Percentiles rank a stretch among this genome's conserved stretches.
phyloP scores from a whole-genome alignment of 64 coral and sea anemone species.

The Pocillopora damicornis region DNA sequence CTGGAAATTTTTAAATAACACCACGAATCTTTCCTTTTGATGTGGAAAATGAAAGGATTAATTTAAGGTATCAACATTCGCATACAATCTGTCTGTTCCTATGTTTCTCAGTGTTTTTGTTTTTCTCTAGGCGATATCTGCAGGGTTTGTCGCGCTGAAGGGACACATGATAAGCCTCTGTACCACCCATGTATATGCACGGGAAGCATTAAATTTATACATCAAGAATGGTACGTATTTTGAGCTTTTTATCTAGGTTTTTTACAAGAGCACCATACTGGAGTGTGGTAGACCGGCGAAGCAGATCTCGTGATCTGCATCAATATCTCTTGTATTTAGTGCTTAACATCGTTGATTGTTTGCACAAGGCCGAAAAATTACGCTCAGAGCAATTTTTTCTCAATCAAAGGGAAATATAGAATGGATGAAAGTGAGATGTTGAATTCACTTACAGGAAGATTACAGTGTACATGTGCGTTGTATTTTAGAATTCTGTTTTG shows the following conservation, averaged over 20 bases:
- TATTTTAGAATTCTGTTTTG: too few species aligned
- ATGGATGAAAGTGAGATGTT: too few species aligned
- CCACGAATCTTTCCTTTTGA: not conserved
- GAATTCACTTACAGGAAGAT: too few species aligned
- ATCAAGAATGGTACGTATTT: constrained; percentile 90
- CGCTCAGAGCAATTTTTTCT: too few species aligned
- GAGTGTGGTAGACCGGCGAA: too few species aligned
- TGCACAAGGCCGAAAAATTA: too few species aligned
- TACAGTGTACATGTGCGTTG: too few species aligned
- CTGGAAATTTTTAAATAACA: not conserved
- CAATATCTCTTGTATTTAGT: too few species aligned
- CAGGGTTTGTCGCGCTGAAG: constrained; percentile 95
- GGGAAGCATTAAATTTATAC: constrained; percentile 96
- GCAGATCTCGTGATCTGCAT: too few species aligned
- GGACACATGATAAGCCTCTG: constrained; percentile 77
- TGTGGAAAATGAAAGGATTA: not conserved
- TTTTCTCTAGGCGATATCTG: constrained; percentile 78
- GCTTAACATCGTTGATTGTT: too few species aligned
- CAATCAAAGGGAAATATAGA: too few species aligned
- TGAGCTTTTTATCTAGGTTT: not conserved
- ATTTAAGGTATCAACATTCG: not conserved
- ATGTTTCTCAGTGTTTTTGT: constrained; percentile 16
- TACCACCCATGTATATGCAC: constrained; percentile 98
- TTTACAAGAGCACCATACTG: too few species aligned
- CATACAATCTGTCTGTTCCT: not conserved